A percentile compares a stretch with the other conserved stretches of the same genome.
Conservation (phyloP, 2,797 vertebrate species). For the Enteromius treurensis region DNA sequence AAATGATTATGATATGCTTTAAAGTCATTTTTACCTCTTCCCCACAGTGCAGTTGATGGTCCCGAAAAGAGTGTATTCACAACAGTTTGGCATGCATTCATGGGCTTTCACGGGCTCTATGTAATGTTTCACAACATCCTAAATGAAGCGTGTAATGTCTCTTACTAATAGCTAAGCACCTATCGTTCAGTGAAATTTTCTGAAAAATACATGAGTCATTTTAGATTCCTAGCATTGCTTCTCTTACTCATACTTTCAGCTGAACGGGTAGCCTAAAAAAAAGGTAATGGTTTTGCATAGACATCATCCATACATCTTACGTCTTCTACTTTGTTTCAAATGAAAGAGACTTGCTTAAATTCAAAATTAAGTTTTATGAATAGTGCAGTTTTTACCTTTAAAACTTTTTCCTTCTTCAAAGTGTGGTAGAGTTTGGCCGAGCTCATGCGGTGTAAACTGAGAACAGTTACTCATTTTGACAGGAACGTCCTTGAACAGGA, state of each 20-base stretch:
- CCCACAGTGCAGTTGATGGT: slow-evolving; percentile 37
- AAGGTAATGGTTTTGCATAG: not conserved
- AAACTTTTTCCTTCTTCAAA: not conserved
- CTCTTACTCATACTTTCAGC: not conserved
- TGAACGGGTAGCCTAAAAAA: slow-evolving; percentile 9
- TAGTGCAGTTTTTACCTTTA: not conserved
- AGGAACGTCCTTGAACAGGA: not conserved
- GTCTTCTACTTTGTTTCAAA: not conserved
- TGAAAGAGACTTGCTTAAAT: not conserved
- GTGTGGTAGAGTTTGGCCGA: not conserved
- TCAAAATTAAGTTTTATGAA: not conserved
- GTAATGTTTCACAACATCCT: slow-evolving; percentile 37
- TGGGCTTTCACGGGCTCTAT: slow-evolving; percentile 27
- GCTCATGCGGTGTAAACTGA: not conserved
- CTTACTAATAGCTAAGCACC: slow-evolving; percentile 27
- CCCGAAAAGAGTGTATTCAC: slow-evolving; percentile 35
- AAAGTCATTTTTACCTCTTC: slow-evolving; percentile 21
- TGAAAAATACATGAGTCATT: slow-evolving; percentile 40
- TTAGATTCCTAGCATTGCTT: slow-evolving; percentile 8
- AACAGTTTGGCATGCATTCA: not conserved
- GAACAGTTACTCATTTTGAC: slow-evolving; percentile 1
- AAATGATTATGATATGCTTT: slow-evolving; percentile 15
- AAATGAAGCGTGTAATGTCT: slow-evolving; percentile 53
- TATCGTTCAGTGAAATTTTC: slow-evolving; percentile 28
- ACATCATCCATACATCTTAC: not conserved